Evolutionary conservation across 2,113 vertebrate genomes (phyloP).

Genomic region (Zosterops hypoxanthus): DNA sequence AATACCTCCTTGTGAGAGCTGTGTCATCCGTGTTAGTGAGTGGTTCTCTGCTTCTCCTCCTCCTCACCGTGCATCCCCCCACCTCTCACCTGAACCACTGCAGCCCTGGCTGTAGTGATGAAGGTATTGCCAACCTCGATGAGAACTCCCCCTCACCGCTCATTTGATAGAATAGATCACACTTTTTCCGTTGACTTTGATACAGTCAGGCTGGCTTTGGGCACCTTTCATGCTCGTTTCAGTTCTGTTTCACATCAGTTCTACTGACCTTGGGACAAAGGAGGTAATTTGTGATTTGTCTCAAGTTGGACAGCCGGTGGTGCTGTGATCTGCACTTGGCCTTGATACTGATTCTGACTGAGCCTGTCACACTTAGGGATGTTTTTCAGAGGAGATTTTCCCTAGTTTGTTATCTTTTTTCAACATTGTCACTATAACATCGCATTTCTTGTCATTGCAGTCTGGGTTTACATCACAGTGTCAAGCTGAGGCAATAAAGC

Average conservation of each 20-base stretch:
- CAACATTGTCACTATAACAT: not conserved
- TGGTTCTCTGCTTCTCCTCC: not conserved
- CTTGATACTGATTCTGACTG: not conserved
- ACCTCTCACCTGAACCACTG: not conserved
- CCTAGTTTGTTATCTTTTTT: not conserved
- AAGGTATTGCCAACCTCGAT: not conserved
- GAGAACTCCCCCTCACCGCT: not conserved
- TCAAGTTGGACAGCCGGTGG: not conserved
- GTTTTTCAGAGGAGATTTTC: not conserved
- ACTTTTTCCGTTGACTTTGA: not conserved
- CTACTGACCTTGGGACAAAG: not conserved
- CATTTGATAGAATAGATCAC: rapidly evolving
- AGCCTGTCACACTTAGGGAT: not conserved
- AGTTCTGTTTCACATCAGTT: not conserved
- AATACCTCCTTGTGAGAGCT: constrained; percentile 21
- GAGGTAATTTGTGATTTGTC: not conserved
- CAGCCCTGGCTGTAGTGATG: not conserved
- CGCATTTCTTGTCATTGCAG: not conserved
- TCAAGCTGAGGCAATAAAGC: not conserved
- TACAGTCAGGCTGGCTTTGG: not conserved
- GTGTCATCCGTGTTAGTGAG: not conserved
- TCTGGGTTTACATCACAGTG: not conserved
- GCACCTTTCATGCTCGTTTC: not conserved
- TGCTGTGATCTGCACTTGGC: not conserved
- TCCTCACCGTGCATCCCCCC: not conserved